Evolutionary conservation across 2,888 invertebrate genomes (phyloP).

Genomic region (Beris chalybata): DNA sequence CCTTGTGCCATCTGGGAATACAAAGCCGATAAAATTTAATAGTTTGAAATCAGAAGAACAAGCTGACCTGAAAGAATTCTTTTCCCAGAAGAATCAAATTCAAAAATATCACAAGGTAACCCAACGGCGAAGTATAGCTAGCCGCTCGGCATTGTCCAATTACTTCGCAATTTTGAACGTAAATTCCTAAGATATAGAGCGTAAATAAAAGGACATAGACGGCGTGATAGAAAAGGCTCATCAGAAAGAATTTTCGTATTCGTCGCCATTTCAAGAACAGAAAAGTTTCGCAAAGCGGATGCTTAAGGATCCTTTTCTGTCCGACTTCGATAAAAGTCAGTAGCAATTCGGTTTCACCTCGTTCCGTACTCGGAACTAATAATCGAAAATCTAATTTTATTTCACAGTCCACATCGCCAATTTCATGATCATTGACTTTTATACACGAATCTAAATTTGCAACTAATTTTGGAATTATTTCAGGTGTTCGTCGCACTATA

Average conservation of each 20-base stretch:
- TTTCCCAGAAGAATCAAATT: conserved; percentile 69
- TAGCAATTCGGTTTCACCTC: conserved; percentile 71
- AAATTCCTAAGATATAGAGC: conserved; percentile 67
- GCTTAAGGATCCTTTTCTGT: conserved; percentile 75
- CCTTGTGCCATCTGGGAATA: conserved; percentile 68
- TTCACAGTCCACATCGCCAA: conserved; percentile 85
- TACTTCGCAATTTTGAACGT: conserved; percentile 48
- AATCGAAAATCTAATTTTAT: conserved; percentile 68
- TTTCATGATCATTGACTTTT: conserved; percentile 78
- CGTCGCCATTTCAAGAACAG: conserved; percentile 80
- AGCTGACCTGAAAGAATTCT: conserved; percentile 62
- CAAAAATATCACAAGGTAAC: conserved; percentile 65
- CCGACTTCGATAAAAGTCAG: conserved; percentile 78
- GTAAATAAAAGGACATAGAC: conserved; percentile 76
- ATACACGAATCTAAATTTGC: conserved; percentile 75
- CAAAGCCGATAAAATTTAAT: not conserved
- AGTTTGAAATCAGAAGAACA: not conserved
- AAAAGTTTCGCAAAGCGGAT: conserved; percentile 84
- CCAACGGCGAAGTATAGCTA: conserved; percentile 52
- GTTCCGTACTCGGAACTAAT: conserved; percentile 63
- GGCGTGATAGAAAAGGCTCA: conserved; percentile 76
- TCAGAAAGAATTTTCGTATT: conserved; percentile 78
- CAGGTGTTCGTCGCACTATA: conserved; percentile 81
- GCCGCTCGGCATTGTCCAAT: conserved; percentile 47
- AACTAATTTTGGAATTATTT: conserved; percentile 72